Evolutionary conservation across 2,113 vertebrate species (phyloP).

Genomic region (Todiramphus chloris): DNA sequence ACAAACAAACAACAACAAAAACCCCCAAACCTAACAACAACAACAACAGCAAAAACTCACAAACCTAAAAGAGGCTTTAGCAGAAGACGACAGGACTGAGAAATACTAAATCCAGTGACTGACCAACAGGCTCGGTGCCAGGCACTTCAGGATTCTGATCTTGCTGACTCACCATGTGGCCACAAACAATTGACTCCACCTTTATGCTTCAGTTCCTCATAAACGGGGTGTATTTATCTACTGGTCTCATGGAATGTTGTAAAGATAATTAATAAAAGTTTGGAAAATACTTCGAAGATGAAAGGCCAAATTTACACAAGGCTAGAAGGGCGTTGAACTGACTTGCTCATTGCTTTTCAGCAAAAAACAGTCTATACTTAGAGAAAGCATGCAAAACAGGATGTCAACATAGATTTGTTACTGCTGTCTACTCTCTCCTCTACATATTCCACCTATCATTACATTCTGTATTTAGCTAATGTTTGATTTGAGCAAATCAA

Average conservation of each 20-base stretch:
- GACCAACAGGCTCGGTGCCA: background rate
- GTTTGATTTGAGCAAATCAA: background rate
- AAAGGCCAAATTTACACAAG: background rate
- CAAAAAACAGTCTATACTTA: background rate
- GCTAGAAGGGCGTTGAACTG: background rate
- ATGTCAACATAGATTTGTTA: background rate
- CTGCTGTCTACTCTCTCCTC: background rate
- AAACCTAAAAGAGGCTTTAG: background rate
- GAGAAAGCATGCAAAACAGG: background rate
- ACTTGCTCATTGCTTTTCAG: background rate
- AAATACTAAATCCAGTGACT: background rate
- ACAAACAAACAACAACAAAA: too few species aligned
- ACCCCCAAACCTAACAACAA: too few species aligned
- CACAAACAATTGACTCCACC: slow-evolving; percentile 10
- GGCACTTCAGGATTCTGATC: slow-evolving; percentile 38
- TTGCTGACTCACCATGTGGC: slow-evolving; percentile 25
- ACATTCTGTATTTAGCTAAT: background rate
- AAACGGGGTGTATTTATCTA: slow-evolving; percentile 6
- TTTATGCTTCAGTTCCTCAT: slow-evolving; percentile 6
- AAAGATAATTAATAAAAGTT: slow-evolving; percentile 54
- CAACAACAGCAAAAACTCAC: too few species aligned
- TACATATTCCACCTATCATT: background rate
- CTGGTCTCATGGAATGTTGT: background rate
- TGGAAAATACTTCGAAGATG: slow-evolving; percentile 21
- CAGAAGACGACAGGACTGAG: background rate